Conservation (phyloP, 2,797 vertebrate genomes). For the Numenius phaeopus region DNA sequence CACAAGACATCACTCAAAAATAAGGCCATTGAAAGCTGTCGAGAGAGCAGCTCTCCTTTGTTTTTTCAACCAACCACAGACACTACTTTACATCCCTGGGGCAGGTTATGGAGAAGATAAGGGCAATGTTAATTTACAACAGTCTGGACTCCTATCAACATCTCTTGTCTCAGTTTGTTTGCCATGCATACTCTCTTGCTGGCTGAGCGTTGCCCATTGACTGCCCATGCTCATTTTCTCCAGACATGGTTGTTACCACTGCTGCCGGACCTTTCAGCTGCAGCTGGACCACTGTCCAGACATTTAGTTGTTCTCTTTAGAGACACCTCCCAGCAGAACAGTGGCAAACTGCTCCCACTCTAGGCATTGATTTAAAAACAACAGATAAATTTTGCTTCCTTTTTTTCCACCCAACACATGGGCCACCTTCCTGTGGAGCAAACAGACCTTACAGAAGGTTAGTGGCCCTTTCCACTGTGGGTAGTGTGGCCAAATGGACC, state of each 20-base stretch:
- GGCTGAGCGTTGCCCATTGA: not conserved
- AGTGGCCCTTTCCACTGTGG: not conserved
- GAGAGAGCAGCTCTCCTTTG: not conserved
- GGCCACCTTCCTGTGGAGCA: not conserved
- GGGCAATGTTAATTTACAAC: not conserved
- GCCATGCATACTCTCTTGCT: not conserved
- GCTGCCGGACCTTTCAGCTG: not conserved
- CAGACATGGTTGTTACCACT: not conserved
- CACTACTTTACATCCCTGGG: not conserved
- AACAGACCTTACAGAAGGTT: not conserved
- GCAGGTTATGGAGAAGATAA: not conserved
- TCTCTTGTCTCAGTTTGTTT: not conserved
- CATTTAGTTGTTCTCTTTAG: not conserved
- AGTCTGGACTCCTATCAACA: not conserved
- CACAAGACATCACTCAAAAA: not conserved
- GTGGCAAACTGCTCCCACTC: not conserved
- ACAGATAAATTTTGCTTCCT: not conserved
- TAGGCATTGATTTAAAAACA: not conserved
- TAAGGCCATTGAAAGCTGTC: not conserved
- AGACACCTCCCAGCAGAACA: not conserved
- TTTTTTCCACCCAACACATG: fast-evolving
- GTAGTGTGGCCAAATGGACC: fast-evolving
- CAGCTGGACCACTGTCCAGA: not conserved
- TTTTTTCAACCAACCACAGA: not conserved
- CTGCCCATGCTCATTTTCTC: not conserved